Evolutionary conservation across 2,113 vertebrate species (phyloP), one percentile per base, ranked within the genome.

Genomic region (Colaptes auratus): DNA sequence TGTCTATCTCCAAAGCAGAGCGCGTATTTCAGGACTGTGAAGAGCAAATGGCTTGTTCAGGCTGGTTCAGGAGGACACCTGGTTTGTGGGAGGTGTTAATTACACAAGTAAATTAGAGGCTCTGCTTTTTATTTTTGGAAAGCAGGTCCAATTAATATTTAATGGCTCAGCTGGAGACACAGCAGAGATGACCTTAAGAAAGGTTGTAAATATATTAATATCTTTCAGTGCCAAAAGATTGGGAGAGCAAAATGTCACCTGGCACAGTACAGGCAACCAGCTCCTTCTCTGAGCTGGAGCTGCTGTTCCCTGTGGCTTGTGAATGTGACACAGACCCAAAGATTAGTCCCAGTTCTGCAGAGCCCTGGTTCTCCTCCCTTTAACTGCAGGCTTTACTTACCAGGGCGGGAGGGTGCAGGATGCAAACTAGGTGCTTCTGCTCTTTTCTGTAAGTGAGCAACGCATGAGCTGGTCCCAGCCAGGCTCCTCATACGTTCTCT

Each of bases 181-280:
- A 92, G 95, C 92, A 95, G 86, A 92, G 80, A 67, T 90, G 93
- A 94, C 95, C 93, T 96, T 95, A 93, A 95, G 92, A 94, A 93
- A 93, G 76, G 80, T 64, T 93, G 88, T 72, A 95, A 96, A 96
- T 83, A 83, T 48, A 88, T 67, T 9, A 95, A 33, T 53, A 83
- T 56, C 42, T 83, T 78, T 78, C 53, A 17, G 19, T 39, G 67
- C 53, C 69, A 88, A 85, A 82, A 92, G 33, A 71, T 53, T 80
- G 39, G 46, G 35, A 88, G 21, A 92, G 42, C 58, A 75, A 94
- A 95, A 96, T 95, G 80, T 95, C 88, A 93, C 61, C 61, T 84
- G 76, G 76, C 76, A 88, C 13, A 44, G 16, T 20, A 13, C 7
- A 61, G 31, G 25, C 58, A 91, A 83, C 24, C 23, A 78, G 7